A percentile compares a stretch with the other conserved stretches of the same genome.
Conservation (phyloP, 2,113 vertebrate species). For the Tetrax tetrax region DNA sequence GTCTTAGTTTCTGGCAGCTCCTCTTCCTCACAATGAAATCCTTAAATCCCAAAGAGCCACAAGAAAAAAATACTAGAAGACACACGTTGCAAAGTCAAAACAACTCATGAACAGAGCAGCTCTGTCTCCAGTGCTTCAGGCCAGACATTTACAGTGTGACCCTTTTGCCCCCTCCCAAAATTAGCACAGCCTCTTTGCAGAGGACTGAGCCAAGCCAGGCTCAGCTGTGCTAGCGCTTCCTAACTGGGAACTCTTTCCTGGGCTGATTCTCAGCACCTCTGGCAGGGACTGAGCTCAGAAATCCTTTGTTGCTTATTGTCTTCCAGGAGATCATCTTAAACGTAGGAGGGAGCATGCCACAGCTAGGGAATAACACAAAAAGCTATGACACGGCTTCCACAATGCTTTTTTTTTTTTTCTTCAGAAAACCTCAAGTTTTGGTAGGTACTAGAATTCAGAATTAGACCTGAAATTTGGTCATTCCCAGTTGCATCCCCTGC, state of each 20-base stretch:
- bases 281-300: background rate
- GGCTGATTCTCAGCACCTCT: slow-evolving; percentile 44
- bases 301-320: background rate
- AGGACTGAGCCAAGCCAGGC: slow-evolving; percentile 14
- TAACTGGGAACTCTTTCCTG: slow-evolving; percentile 35
- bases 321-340: background rate
- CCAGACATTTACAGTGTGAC: slow-evolving; percentile 31
- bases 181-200: slow-evolving; percentile 18
- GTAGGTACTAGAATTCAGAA: background rate
- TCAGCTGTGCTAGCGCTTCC: slow-evolving; percentile 46
- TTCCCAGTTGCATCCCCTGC: background rate
- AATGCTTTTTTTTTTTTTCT: background rate
- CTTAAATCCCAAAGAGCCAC: slow-evolving; percentile 8
- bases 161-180: slow-evolving; percentile 47
- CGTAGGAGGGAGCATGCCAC: background rate
- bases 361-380: background rate
- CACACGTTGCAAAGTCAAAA: slow-evolving; percentile 18
- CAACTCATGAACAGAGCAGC: background rate
- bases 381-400: background rate
- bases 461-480: background rate
- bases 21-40: background rate
- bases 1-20: background rate
- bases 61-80: background rate
- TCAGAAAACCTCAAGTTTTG: background rate
- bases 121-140: slow-evolving; percentile 16